Conservation (phyloP, 1,140 invertebrate genomes). For the Bombus breviceps region DNA sequence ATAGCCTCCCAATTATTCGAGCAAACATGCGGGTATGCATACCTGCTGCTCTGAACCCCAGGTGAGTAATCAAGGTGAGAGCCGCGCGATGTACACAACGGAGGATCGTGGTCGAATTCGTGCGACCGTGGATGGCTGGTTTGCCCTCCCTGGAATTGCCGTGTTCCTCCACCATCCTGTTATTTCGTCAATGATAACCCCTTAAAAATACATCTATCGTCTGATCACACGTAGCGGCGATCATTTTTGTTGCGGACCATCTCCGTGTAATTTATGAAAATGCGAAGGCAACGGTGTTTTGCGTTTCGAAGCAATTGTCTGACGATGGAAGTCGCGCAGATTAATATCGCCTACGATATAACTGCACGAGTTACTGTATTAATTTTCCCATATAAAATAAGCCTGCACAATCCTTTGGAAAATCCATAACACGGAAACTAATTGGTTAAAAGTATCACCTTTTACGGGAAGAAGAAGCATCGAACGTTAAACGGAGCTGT, state of each 20-base stretch:
- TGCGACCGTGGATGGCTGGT: constrained; percentile 23
- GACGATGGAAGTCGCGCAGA: too few relatives aligned
- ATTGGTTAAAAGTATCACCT: neutral
- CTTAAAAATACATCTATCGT: constrained; percentile 21
- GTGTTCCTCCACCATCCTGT: constrained; percentile 13
- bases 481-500: neutral
- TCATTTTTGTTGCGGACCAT: neutral
- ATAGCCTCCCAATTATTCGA: constrained; percentile 66
- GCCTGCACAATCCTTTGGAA: too few relatives aligned
- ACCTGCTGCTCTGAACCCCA: constrained; percentile 63
- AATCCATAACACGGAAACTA: too few relatives aligned
- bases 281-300: neutral
- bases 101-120: constrained; percentile 49
- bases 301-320: neutral
- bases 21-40: constrained; percentile 70
- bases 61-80: constrained; percentile 70
- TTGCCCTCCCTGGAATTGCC: constrained; percentile 6
- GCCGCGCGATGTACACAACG: constrained; percentile 52
- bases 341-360: too few relatives aligned
- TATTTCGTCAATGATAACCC: constrained; percentile 37
- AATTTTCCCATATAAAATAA: too few relatives aligned
- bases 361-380: too few relatives aligned
- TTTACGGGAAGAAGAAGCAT: neutral
- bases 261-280: constrained; percentile 6
- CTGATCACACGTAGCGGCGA: neutral